Evolutionary conservation across 2,888 invertebrate species (phyloP).

Genomic region (Polyploca ridens): DNA sequence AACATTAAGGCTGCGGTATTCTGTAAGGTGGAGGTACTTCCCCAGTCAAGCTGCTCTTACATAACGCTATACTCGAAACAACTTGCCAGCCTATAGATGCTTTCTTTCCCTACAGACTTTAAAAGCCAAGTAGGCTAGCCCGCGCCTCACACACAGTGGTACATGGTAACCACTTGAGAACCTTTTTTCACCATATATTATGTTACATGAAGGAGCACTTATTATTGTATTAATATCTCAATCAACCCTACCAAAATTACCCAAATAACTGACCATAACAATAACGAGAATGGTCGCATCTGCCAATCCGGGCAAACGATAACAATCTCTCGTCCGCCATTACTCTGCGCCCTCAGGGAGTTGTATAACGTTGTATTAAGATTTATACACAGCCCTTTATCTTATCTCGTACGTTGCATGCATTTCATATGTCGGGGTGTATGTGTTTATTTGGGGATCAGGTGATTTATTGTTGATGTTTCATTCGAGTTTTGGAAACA

Average conservation of each 20-base stretch:
- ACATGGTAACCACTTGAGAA: too few species aligned
- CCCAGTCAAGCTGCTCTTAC: too few species aligned
- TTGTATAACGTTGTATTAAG: conserved; percentile 14
- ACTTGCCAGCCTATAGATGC: too few species aligned
- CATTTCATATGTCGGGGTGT: conserved; percentile 3
- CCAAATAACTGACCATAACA: conserved; percentile 4
- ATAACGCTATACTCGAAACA: too few species aligned
- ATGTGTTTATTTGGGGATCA: conserved; percentile 9
- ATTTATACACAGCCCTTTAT: conserved; percentile 8
- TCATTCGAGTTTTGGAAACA: not conserved
- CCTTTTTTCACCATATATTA: too few species aligned
- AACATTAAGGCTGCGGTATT: too few species aligned
- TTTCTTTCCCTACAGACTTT: too few species aligned
- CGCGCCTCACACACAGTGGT: too few species aligned
- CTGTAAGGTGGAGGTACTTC: too few species aligned
- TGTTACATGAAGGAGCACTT: not conserved
- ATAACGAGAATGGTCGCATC: conserved; percentile 6
- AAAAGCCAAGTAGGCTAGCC: too few species aligned
- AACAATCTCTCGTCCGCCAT: conserved; percentile 12
- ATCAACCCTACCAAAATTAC: not conserved
- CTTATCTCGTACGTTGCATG: conserved; percentile 5
- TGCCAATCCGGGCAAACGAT: conserved; percentile 4
- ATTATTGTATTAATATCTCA: not conserved
- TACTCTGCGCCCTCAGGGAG: conserved; percentile 15
- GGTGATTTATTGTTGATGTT: conserved; percentile 4